A percentile compares a stretch with the other conserved stretches of the same genome.
phyloP scores from a whole-genome alignment of 2,113 vertebrate genomes.

The Phylloscopus trochiloides region DNA sequence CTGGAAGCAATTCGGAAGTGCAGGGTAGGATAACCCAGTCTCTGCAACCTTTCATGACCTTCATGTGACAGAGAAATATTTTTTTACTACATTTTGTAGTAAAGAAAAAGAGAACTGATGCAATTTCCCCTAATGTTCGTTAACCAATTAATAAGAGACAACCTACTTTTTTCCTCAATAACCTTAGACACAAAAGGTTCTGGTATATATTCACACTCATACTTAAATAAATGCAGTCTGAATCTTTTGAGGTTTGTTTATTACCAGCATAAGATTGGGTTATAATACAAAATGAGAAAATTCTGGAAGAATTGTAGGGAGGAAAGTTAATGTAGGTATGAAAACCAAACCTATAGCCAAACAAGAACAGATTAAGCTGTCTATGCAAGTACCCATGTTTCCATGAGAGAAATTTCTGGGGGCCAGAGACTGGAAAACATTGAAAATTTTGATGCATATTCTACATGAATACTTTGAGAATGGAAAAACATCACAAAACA shows the following conservation, averaged over 20 bases:
- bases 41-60: not conserved
- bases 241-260: not conserved
- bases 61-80: not conserved
- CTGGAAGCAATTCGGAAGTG: not conserved
- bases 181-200: not conserved
- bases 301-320: not conserved
- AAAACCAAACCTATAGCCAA: not conserved
- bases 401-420: not conserved
- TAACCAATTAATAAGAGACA: not conserved
- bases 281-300: not conserved
- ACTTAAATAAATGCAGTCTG: not conserved
- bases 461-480: not conserved
- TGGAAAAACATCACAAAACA: not conserved
- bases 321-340: not conserved
- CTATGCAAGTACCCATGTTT: not conserved
- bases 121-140: not conserved
- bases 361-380: not conserved
- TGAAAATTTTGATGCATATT: not conserved
- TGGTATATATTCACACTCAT: not conserved
- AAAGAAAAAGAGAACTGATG: not conserved
- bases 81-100: not conserved
- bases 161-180: not conserved
- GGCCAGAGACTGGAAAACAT: not conserved
- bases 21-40: not conserved
- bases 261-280: not conserved